Evolutionary conservation across 2,113 vertebrate species (phyloP).

Genomic region (Toxotes chatareus): DNA sequence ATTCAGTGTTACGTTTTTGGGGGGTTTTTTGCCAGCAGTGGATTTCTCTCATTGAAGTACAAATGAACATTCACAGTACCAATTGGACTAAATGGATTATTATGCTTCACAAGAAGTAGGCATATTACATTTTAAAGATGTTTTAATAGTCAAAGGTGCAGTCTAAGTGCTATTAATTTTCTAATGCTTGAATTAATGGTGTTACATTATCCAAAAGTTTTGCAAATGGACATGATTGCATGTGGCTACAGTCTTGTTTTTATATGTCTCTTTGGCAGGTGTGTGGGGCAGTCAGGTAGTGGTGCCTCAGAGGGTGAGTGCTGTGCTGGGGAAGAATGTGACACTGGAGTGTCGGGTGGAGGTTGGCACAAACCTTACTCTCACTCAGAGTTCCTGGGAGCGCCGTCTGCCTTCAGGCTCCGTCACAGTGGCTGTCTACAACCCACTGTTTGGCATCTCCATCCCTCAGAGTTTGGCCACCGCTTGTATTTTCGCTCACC

Average conservation of each 20-base stretch:
- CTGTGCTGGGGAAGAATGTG: constrained; percentile 95
- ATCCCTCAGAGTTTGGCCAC: constrained; percentile 88
- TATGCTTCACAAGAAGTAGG: not conserved
- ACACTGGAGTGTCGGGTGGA: constrained; percentile 93
- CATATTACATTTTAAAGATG: not conserved
- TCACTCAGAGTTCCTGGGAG: constrained; percentile 97
- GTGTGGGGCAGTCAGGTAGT: constrained; percentile 90
- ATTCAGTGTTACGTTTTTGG: not conserved
- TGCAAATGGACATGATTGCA: not conserved
- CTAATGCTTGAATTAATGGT: not conserved
- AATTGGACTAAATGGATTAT: not conserved
- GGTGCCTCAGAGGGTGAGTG: constrained; percentile 91
- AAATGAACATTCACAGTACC: not conserved
- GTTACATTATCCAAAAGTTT: not conserved
- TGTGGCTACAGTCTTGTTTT: not conserved
- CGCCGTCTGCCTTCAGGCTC: constrained; percentile 88
- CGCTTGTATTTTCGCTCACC: constrained; percentile 92
- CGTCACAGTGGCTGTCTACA: constrained; percentile 95
- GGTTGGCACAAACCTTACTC: constrained; percentile 89
- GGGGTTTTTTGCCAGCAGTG: not conserved
- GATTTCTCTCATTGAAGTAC: not conserved
- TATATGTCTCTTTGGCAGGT: constrained; percentile 80
- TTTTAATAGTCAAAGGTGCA: not conserved
- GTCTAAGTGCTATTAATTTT: not conserved
- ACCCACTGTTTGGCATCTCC: constrained; percentile 93